phyloP scores from a whole-genome alignment of 2,797 vertebrate genomes.

The Presbytis comata region DNA sequence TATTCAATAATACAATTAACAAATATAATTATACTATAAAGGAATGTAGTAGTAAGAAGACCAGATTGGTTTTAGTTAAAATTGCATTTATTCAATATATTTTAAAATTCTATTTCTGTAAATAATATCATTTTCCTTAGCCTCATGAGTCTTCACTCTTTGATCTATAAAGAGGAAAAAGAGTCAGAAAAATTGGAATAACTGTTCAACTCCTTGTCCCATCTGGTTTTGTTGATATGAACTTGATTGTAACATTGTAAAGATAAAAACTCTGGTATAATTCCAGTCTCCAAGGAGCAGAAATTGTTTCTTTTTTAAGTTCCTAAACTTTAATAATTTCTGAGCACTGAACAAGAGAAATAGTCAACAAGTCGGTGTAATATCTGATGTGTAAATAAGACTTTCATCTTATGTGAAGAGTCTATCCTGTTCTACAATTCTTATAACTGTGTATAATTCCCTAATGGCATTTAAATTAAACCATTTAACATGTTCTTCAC shows the following conservation, averaged over 20 bases:
- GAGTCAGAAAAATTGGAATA: not conserved
- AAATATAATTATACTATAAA: not conserved
- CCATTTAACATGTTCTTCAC: not conserved
- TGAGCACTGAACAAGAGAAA: not conserved
- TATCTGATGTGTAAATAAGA: not conserved
- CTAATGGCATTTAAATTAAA: constrained; percentile 31
- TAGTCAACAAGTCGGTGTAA: not conserved
- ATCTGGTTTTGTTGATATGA: not conserved
- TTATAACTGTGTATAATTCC: not conserved
- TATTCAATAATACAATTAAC: not conserved
- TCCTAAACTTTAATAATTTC: not conserved
- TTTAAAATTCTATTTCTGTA: not conserved
- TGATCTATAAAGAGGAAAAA: not conserved
- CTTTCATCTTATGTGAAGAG: not conserved
- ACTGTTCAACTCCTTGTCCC: not conserved
- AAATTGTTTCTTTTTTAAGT: not conserved
- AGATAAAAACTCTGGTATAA: not conserved
- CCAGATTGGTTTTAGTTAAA: not conserved
- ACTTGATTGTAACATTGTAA: not conserved
- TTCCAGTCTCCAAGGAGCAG: not conserved
- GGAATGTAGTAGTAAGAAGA: not conserved
- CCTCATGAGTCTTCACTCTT: not conserved
- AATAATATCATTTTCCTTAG: not conserved
- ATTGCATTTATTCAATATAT: not conserved
- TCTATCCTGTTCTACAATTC: not conserved